These are phyloP conservation scores for Drosophila takahashii DNA, from an alignment of 1,140 invertebrate genomes.

Conservation along the genomic window DNA sequence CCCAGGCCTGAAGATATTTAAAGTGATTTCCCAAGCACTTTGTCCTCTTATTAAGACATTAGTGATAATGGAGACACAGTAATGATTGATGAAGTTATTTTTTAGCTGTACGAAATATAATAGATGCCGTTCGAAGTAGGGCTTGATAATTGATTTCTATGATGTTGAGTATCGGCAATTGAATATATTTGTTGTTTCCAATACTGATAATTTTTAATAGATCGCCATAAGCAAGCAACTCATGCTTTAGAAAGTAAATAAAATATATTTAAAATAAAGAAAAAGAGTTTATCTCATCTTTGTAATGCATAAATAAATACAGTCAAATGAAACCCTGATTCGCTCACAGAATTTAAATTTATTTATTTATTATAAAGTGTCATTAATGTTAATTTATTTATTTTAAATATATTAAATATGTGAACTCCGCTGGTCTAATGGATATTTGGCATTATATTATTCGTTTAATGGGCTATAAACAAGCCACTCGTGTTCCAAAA, in stretches of 20 bases:
- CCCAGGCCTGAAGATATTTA: conserved; percentile 18
- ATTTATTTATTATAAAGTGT: no score
- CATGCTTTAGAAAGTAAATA: no score
- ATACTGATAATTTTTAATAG: no score
- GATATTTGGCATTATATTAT: neutral
- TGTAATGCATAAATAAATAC: no score
- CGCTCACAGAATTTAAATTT: no score
- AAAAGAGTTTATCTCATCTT: no score
- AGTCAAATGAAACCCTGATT: no score
- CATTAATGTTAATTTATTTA: no score
- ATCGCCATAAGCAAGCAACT: no score
- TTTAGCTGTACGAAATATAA: neutral
- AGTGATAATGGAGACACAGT: conserved; percentile 1
- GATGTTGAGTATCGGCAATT: neutral
- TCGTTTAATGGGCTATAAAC: neutral
- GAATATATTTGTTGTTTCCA: no score
- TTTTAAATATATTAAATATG: neutral
- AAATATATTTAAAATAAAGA: no score
- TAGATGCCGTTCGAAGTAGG: neutral
- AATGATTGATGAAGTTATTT: conserved; percentile 21
- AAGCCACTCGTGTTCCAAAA: neutral
- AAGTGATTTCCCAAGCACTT: conserved; percentile 36
- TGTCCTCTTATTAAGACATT: conserved; percentile 31
- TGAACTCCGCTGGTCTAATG: neutral
- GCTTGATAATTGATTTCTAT: neutral